Evolutionary conservation across 1,140 invertebrate genomes (phyloP).

Genomic region (Euwallacea similis): DNA sequence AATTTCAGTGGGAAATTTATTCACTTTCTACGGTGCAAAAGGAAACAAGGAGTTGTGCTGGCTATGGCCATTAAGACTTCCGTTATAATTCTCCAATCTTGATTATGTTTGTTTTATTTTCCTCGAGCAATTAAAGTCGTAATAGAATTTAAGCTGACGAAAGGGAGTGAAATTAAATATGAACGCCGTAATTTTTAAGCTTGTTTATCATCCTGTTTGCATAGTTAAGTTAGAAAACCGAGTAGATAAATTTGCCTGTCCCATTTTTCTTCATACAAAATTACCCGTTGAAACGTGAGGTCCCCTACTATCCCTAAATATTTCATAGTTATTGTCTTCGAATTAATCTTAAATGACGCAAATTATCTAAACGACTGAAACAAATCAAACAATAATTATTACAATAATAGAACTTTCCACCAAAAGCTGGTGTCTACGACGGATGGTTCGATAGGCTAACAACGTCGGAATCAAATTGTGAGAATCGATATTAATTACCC

Average conservation of each 20-base stretch:
- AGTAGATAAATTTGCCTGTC: neutral
- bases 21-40: conserved; percentile 22
- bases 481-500: conserved; percentile 2
- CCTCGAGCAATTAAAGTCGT: conserved; percentile 28
- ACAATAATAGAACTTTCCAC: too few species aligned
- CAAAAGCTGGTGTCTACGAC: too few species aligned
- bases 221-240: neutral
- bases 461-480: neutral
- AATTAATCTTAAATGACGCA: neutral
- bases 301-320: neutral
- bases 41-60: conserved; percentile 29
- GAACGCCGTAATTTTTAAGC: conserved; percentile 1
- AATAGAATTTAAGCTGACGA: conserved; percentile 36
- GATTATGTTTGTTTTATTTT: conserved; percentile 36
- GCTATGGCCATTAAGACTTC: conserved; percentile 29
- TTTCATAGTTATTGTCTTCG: neutral
- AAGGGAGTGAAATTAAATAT: conserved; percentile 29
- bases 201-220: neutral
- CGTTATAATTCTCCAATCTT: conserved; percentile 29
- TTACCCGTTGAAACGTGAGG: conserved; percentile 2
- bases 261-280: neutral
- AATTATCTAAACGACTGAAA: neutral
- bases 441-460: neutral
- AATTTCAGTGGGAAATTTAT: conserved; percentile 28
- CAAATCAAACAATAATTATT: too few species aligned